Conservation (phyloP, 2,113 vertebrate genomes). For the Hydrochoerus hydrochaeris region DNA sequence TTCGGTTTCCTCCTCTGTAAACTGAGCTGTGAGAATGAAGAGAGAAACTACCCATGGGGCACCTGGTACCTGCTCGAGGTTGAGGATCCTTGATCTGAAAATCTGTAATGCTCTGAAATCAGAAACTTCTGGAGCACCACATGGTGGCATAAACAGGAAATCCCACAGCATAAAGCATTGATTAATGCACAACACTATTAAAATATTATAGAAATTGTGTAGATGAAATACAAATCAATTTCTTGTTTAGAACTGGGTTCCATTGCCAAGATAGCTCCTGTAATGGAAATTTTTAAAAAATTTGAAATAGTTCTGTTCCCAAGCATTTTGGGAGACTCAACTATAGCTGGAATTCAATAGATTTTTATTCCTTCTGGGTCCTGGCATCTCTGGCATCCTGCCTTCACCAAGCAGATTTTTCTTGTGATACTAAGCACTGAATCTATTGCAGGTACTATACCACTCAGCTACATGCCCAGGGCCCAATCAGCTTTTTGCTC, state of each 20-base stretch:
- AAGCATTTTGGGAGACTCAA: not conserved
- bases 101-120: not conserved
- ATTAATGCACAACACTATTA: not conserved
- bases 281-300: not conserved
- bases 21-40: not conserved
- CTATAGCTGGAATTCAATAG: not conserved
- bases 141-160: not conserved
- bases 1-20: not conserved
- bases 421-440: not conserved
- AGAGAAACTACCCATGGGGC: not conserved
- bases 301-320: not conserved
- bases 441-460: not conserved
- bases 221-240: not conserved
- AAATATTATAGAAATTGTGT: not conserved
- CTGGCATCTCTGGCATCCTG: not conserved
- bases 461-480: not conserved
- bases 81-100: not conserved
- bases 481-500: not conserved
- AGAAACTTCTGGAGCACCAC: not conserved
- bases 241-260: not conserved
- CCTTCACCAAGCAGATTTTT: not conserved
- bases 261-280: not conserved
- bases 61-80: too few relatives aligned
- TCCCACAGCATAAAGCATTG: not conserved
- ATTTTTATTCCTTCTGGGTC: too few relatives aligned